These are phyloP conservation scores for Chunga burmeisteri DNA, from an alignment of 2,113 vertebrate genomes.

Conservation along the genomic window DNA sequence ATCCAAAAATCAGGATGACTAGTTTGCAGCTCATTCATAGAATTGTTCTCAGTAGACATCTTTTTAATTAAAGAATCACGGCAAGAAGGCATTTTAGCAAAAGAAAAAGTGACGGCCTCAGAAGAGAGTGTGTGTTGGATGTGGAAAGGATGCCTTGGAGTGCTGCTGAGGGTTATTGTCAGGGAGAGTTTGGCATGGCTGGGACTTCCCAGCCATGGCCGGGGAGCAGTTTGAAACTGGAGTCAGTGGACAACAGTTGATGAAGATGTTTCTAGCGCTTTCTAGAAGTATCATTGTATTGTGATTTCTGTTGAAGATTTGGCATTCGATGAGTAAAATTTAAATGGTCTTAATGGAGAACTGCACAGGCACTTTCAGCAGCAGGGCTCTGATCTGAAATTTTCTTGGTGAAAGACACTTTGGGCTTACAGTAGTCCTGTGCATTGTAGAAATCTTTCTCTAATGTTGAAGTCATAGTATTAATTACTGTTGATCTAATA, in stretches of 20 bases:
- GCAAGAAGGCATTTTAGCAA: not conserved
- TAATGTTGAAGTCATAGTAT: not conserved
- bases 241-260: not conserved
- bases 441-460: not conserved
- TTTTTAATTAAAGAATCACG: not conserved
- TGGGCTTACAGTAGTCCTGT: not conserved
- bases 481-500: not conserved
- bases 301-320: not conserved
- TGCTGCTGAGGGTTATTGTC: not conserved
- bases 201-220: not conserved
- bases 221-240: not conserved
- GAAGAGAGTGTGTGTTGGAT: not conserved
- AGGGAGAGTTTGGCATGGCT: not conserved
- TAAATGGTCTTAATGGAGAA: not conserved
- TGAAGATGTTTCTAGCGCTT: not conserved
- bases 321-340: not conserved
- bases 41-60: not conserved
- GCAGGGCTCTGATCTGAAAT: not conserved
- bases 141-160: not conserved
- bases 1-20: not conserved
- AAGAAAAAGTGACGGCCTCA: not conserved
- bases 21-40: not conserved
- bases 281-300: not conserved
- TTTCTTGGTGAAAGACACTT: not conserved
- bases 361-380: not conserved